A percentile compares a stretch with the other conserved stretches of the same genome.
These are phyloP conservation scores for Sebastes reedi DNA, from an alignment of 2,797 vertebrate genomes.

Conservation along the genomic window DNA sequence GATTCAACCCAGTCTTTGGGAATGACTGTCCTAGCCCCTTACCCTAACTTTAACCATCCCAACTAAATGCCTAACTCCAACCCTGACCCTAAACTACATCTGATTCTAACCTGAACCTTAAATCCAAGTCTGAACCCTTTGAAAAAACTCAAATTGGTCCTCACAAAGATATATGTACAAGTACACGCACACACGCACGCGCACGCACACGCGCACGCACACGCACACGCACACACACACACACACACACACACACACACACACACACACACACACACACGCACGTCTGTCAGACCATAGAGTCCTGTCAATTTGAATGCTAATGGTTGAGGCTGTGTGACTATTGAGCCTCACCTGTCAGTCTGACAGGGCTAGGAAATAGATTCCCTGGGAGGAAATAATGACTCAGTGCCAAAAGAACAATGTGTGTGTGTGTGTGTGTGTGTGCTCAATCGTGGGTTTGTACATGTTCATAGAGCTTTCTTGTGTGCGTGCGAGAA, in stretches of 20 bases:
- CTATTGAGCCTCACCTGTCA: constrained; percentile 60
- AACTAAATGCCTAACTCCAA: no score
- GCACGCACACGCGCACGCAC: fast-evolving
- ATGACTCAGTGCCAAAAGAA: constrained; percentile 16
- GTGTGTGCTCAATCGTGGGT: not conserved
- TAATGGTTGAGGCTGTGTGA: constrained; percentile 54
- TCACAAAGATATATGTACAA: not conserved
- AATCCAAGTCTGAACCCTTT: no score
- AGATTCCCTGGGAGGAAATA: constrained; percentile 41
- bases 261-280: not conserved
- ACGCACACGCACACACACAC: not conserved
- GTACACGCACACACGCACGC: fast-evolving
- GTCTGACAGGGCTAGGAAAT: constrained; percentile 39
- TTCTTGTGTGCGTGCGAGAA: not conserved
- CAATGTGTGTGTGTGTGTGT: not conserved
- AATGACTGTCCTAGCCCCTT: no score
- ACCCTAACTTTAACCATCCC: no score
- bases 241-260: not conserved
- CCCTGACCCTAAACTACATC: no score
- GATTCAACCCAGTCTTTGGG: no score
- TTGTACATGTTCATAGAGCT: not conserved
- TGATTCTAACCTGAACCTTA: no score
- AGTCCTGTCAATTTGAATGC: constrained; percentile 58
- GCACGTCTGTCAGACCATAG: constrained; percentile 30
- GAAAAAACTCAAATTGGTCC: no score